These are phyloP conservation scores for Cheracebus regulus DNA, from an alignment of 2,797 vertebrate genomes.

Conservation along the genomic window DNA sequence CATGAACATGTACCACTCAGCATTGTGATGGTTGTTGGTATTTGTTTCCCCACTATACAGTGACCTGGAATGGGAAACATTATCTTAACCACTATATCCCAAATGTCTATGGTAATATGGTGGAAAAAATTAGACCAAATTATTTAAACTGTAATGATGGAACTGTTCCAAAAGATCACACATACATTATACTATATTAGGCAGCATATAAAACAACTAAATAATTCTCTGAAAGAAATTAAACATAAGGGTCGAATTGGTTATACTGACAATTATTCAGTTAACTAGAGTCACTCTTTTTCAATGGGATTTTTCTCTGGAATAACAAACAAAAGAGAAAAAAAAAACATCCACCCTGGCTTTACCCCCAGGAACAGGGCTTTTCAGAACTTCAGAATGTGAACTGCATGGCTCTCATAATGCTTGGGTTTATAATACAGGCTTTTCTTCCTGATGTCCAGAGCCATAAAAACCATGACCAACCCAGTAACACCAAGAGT, in stretches of 20 bases:
- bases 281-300: not conserved
- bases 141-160: constrained; percentile 20
- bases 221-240: not conserved
- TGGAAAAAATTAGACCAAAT: constrained; percentile 8
- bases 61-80: not conserved
- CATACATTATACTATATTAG: not conserved
- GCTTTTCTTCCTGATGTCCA: not conserved
- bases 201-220: not conserved
- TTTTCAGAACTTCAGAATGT: constrained; percentile 19
- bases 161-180: not conserved
- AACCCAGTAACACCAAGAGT: not conserved
- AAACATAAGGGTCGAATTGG: not conserved
- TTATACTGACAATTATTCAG: not conserved
- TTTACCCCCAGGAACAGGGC: not conserved
- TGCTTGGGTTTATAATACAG: not conserved
- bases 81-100: not conserved
- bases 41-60: not conserved
- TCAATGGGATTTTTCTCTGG: not conserved
- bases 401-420: not conserved
- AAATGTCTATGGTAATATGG: not conserved
- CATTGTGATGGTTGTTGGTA: not conserved
- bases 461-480: not conserved
- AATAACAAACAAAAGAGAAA: not conserved
- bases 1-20: not conserved
- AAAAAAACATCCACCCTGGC: not conserved